A percentile compares a stretch with the other conserved stretches of the same genome.
Conservation (phyloP, 2,888 invertebrate species). For the Acrobasis repandana region DNA sequence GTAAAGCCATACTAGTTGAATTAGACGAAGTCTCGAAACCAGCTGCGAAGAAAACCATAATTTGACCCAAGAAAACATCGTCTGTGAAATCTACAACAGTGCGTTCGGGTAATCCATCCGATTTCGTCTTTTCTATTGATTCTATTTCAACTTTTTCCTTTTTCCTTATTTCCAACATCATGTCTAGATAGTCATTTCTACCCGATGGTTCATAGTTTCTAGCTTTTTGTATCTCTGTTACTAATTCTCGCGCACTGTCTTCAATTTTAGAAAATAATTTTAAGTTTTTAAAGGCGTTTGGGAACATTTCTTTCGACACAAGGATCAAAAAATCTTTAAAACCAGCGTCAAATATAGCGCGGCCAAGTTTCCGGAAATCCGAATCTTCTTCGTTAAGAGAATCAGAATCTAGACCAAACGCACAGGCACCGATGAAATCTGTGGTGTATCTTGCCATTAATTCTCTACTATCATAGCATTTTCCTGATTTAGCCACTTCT, state of each 20-base stretch:
- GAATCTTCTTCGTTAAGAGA: constrained; percentile 25
- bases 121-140: constrained; percentile 23
- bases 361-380: constrained; percentile 26
- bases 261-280: constrained; percentile 27
- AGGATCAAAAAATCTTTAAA: constrained; percentile 32
- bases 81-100: constrained; percentile 12
- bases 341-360: constrained; percentile 28
- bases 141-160: constrained; percentile 23
- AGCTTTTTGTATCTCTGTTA: constrained; percentile 7
- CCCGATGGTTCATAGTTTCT: constrained; percentile 24
- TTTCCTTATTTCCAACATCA: constrained; percentile 22
- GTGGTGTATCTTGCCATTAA: constrained; percentile 43
- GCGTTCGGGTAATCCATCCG: constrained; percentile 20
- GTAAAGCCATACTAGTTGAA: constrained; percentile 45
- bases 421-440: constrained; percentile 45
- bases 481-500: constrained; percentile 24
- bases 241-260: neutral
- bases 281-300: constrained; percentile 33
- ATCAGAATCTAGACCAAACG: constrained; percentile 41
- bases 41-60: constrained; percentile 32
- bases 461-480: constrained; percentile 36
- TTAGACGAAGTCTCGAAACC: constrained; percentile 49
- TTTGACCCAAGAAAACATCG: constrained; percentile 15
- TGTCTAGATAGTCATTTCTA: constrained; percentile 25
- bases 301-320: constrained; percentile 34